A percentile compares a stretch with the other conserved stretches of the same genome.
Evolutionary conservation across 1,140 invertebrate genomes (phyloP).

Genomic region (Drosophila ficusphila): DNA sequence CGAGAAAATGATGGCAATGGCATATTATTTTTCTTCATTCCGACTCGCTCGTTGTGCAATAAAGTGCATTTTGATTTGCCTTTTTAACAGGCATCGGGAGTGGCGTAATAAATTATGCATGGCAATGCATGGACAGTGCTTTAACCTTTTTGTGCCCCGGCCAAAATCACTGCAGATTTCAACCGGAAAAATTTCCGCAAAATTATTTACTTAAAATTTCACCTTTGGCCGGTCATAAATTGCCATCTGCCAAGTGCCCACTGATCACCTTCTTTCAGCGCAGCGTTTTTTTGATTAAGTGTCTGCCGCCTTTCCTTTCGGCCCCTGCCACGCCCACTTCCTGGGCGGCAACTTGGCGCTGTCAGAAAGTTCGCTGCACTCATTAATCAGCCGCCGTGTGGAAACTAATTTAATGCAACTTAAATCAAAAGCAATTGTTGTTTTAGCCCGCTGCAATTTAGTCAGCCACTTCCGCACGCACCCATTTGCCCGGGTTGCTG

Average conservation of each 20-base stretch:
- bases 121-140: slow-evolving; percentile 30
- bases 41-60: slow-evolving; percentile 43
- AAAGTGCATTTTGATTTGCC: slow-evolving; percentile 71
- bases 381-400: slow-evolving; percentile 55
- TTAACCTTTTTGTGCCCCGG: slow-evolving; percentile 13
- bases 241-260: slow-evolving; percentile 35
- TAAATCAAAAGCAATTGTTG: slow-evolving; percentile 64
- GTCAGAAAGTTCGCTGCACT: slow-evolving; percentile 35
- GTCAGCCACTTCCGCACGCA: slow-evolving; percentile 61
- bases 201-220: slow-evolving; percentile 11
- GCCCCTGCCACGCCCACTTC: slow-evolving; percentile 1
- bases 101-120: slow-evolving; percentile 59
- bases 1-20: slow-evolving; percentile 51
- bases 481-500: background rate
- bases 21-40: slow-evolving; percentile 60
- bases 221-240: slow-evolving; percentile 17
- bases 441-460: slow-evolving; percentile 58
- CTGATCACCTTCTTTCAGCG: slow-evolving; percentile 40
- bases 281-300: slow-evolving; percentile 29
- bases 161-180: slow-evolving; percentile 11
- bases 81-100: slow-evolving; percentile 49
- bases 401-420: slow-evolving; percentile 69
- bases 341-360: slow-evolving; percentile 12
- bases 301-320: slow-evolving; percentile 1
- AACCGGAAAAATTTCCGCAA: background rate